Evolutionary conservation across 2,888 invertebrate species (phyloP).

Genomic region (Bombyx huttoni): DNA sequence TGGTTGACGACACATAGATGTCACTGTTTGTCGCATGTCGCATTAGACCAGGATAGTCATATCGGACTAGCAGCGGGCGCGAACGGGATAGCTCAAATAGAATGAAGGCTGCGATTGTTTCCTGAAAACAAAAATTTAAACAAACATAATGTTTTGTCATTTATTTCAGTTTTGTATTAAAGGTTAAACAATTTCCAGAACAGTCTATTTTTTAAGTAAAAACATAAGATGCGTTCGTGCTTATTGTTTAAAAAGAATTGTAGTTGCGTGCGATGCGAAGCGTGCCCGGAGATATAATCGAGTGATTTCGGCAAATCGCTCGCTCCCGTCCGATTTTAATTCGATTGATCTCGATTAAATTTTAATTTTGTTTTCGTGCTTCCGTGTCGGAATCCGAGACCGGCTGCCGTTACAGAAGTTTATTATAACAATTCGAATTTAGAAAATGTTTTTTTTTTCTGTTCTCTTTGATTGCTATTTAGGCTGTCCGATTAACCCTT

Average conservation of each 20-base stretch:
- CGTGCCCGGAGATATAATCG: slow-evolving; percentile 32
- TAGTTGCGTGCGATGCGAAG: slow-evolving; percentile 28
- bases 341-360: slow-evolving; percentile 14
- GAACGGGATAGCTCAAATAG: slow-evolving; percentile 18
- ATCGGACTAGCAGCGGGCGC: slow-evolving; percentile 7
- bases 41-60: slow-evolving; percentile 23
- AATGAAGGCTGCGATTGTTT: slow-evolving; percentile 5
- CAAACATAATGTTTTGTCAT: too few relatives aligned
- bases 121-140: not conserved
- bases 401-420: slow-evolving; percentile 3
- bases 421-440: slow-evolving; percentile 7
- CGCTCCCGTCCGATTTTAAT: slow-evolving; percentile 39
- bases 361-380: slow-evolving; percentile 23
- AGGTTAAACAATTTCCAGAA: not conserved
- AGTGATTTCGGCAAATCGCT: slow-evolving; percentile 30
- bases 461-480: not conserved
- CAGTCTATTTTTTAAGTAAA: not conserved
- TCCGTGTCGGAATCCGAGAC: slow-evolving; percentile 43
- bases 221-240: not conserved
- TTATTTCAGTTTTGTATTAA: too few relatives aligned
- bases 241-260: not conserved
- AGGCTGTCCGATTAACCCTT: not conserved
- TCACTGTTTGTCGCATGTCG: slow-evolving; percentile 46
- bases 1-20: slow-evolving; percentile 41
- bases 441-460: not conserved